Evolutionary conservation across 2,797 vertebrate species (phyloP).

Genomic region (Anabacerthia variegaticeps): DNA sequence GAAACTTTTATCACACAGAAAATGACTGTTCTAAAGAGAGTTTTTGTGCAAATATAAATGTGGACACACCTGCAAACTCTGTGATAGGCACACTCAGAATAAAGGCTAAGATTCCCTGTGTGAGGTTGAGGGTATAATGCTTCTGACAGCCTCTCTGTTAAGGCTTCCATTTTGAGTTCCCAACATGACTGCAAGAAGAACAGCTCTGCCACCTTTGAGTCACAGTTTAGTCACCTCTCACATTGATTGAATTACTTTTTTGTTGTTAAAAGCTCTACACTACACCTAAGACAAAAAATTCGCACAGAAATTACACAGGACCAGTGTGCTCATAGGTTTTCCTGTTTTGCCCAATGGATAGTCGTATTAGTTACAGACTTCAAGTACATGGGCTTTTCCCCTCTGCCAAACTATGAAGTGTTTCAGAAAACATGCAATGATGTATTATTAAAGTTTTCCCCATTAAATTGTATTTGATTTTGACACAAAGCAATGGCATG

Average conservation of each 20-base stretch:
- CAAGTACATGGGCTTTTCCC: not conserved
- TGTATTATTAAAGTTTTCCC: not conserved
- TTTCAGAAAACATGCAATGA: not conserved
- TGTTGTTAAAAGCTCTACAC: not conserved
- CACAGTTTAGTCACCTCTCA: not conserved
- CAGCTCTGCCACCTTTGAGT: not conserved
- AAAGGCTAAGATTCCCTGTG: not conserved
- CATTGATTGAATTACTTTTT: not conserved
- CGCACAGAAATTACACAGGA: not conserved
- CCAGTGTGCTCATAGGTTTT: not conserved
- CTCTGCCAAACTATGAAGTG: not conserved
- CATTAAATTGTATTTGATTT: not conserved
- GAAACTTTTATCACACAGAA: not conserved
- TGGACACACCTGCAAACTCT: not conserved
- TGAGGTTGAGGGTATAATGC: not conserved
- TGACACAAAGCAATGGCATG: not conserved
- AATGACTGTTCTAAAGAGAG: not conserved
- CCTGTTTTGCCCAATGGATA: not conserved
- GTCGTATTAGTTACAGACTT: not conserved
- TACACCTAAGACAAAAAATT: not conserved
- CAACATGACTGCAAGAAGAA: not conserved
- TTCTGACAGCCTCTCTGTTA: not conserved
- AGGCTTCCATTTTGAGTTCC: not conserved
- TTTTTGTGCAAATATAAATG: not conserved
- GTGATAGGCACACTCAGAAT: not conserved